Evolutionary conservation across 2,888 invertebrate species (phyloP), one percentile per base, ranked within the genome.

Genomic region (Podotricha telesiphe): DNA sequence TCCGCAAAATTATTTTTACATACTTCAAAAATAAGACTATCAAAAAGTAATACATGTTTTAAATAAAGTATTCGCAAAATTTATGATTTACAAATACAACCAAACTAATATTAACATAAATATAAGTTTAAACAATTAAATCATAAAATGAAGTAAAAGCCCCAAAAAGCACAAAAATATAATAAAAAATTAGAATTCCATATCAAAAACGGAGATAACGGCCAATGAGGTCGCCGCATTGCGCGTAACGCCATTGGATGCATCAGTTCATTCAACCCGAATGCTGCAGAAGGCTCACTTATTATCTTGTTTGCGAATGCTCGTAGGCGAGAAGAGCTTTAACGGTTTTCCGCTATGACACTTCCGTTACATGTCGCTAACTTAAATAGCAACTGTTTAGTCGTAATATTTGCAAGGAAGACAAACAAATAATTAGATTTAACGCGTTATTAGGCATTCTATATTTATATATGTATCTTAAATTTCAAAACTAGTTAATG

Each of bases 171-270:
- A 47, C 7, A 1, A 13, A 42, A 51, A 40, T 45, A 58, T 61
- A 37, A 40, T 69, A 59, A 56, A 22, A 59, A 68, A 19, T 59
- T 66, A 66, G 59, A 61, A 59, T 65, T 45, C 47, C 65, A 73
- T 75, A 74, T 69, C 73, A 67, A 71, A 69, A 73, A 72, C 68
- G 28, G 73, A 65, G 58, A 67, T 73, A 59, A 70, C 47, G 64
- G 48, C 83, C 86, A 87, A 86, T 82, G 84, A 79, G 89, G 88
- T 82, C 89, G 86, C 82, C 91, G 89, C 90, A 91, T 80, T 91
- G 90, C 90, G 90, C 88, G 89, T 82, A 73, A 79, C 73, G 61
- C 67, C 61, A 66, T 70, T 58, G 72, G 69, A 69, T 75, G 75
- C 73, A 67, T 67, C 77, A 77, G 88, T 85, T 86, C 88, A 77